Base-by-base conservation (phyloP, 2,797 vertebrate species). In the Cottoperca gobio region DNA sequence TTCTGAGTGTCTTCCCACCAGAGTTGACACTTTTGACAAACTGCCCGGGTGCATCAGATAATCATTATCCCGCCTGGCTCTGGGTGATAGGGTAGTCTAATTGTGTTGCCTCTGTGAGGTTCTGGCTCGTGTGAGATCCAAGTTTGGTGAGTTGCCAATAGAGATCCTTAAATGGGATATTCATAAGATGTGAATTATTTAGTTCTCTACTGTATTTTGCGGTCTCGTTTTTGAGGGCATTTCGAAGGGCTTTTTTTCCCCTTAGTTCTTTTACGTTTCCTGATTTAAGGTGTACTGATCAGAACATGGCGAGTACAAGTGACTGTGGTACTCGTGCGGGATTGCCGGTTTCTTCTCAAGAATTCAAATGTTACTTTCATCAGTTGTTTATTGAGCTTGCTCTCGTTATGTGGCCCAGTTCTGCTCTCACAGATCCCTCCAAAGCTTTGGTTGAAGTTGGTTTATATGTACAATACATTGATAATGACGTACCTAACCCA, bases 361-460 rank as follows among this genome's bases (percentile, higher is more conserved):
- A 31, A 65, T 37, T 61, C 12, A 33, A 31, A 64, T 31, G 1
- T 52, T 31, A 19, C 48, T 54, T 46, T 40, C 9, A 35, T 33
- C 8, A 8, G 4, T 58, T 60, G 26, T 55, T 55, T 43, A 42
- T 11, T 55, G 14, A 76, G 35, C 17, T 23, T 42, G 35, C 45
- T 62, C 42, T 31, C 16, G 4, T 66, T 35, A 11, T 28, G 46
- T 53, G 53, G 55, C 63, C 42, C 59, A 54, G 70, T 76, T 57
- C 39, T 76, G 35, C 59, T 11, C 19, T 82, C 78, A 76, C 72
- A 70, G 60, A 61, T 65, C 45, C 61, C 54, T 69, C 62, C 63
- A 61, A 84, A 76, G 81, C 91, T 91, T 93, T 91, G 89, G 89
- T 92, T 89, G 78, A 86, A 81, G 71, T 87, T 64, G 31, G 55